Evolutionary conservation across 2,797 vertebrate species (phyloP).

Genomic region (Pangasius sanitwongsei): DNA sequence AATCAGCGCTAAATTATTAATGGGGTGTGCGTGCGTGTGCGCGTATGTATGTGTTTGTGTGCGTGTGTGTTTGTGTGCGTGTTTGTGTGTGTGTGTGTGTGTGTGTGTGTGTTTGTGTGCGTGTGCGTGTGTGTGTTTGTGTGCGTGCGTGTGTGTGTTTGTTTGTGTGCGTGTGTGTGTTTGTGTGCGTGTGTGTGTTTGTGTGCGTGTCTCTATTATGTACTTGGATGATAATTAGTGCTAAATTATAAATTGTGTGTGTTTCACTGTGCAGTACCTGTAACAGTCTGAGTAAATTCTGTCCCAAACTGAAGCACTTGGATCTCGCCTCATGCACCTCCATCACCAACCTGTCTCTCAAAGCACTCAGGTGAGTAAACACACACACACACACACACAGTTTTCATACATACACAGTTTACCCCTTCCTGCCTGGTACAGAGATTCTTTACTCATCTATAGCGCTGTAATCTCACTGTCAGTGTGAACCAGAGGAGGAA

Average conservation of each 20-base stretch:
- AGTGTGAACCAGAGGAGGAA: not conserved
- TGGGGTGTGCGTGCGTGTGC: not conserved
- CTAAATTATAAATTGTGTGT: not conserved
- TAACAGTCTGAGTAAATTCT: slow-evolving; percentile 98
- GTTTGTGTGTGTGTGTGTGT: no score
- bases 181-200: no score
- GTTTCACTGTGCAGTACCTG: slow-evolving; percentile 82
- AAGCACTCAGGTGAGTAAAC: slow-evolving; percentile 88
- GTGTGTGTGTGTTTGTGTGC: no score
- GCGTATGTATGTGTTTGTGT: not conserved
- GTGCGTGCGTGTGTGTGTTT: no score
- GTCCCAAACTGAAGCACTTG: slow-evolving; percentile 95
- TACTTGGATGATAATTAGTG: no score
- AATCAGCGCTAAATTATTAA: not conserved
- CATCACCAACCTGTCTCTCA: slow-evolving; percentile 97
- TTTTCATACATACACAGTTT: not conserved
- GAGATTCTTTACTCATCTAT: not conserved
- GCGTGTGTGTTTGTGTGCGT: no score
- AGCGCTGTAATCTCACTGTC: not conserved
- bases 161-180: no score
- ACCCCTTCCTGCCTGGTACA: not conserved
- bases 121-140: no score
- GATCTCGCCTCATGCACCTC: slow-evolving; percentile 97
- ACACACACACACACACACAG: not conserved
- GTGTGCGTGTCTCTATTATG: no score